These are phyloP conservation scores for Terebella lapidaria DNA, from an alignment of 2,888 invertebrate species.

Conservation along the genomic window DNA sequence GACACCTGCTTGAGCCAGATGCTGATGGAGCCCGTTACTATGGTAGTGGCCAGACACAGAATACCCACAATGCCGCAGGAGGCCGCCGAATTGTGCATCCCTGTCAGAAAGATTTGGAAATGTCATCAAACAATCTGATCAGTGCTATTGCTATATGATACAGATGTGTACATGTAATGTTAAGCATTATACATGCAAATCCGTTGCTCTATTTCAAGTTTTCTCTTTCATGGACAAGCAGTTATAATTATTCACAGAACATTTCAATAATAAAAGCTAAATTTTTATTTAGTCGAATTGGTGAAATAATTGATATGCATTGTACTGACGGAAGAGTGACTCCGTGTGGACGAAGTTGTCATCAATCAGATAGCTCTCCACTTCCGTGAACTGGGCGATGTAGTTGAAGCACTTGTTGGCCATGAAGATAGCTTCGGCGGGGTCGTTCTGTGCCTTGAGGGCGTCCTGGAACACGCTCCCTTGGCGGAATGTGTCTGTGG, in stretches of 20 bases:
- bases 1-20: constrained; percentile 86
- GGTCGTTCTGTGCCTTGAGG: not conserved
- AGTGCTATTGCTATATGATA: too few relatives aligned
- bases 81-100: constrained; percentile 93
- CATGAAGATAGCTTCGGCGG: not conserved
- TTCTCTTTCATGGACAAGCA: too few relatives aligned
- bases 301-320: too few relatives aligned
- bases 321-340: not conserved
- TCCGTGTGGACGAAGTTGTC: not conserved
- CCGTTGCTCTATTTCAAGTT: too few relatives aligned
- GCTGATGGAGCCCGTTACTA: constrained; percentile 82
- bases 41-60: constrained; percentile 81
- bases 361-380: too few relatives aligned
- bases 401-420: not conserved
- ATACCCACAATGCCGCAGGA: constrained; percentile 88
- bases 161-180: too few relatives aligned
- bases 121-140: too few relatives aligned
- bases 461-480: not conserved
- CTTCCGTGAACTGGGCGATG: not conserved
- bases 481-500: not conserved
- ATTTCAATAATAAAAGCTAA: too few relatives aligned
- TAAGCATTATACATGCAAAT: too few relatives aligned
- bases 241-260: too few relatives aligned
- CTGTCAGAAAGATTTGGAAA: too few relatives aligned
- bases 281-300: too few relatives aligned